Conservation (phyloP, 2,888 invertebrate genomes). For the Sesia apiformis region DNA sequence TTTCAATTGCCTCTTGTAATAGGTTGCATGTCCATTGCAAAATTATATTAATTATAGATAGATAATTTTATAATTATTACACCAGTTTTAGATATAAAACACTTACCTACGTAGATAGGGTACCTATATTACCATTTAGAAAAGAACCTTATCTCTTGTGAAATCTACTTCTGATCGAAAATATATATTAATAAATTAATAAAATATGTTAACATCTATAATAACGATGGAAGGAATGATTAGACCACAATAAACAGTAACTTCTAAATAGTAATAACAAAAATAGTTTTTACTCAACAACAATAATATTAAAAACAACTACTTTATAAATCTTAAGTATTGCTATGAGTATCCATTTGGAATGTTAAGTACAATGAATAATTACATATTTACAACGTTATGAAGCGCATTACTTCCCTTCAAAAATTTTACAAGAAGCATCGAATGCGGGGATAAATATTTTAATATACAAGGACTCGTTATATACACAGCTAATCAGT, state of each 20-base stretch:
- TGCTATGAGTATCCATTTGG: too few relatives aligned
- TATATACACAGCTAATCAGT: constrained; percentile 50
- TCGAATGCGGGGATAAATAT: constrained; percentile 19
- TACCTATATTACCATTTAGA: not conserved
- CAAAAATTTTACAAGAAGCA: constrained; percentile 9
- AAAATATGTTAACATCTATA: not conserved
- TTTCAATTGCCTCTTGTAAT: too few relatives aligned
- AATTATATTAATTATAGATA: too few relatives aligned
- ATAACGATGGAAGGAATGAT: constrained; percentile 18
- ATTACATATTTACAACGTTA: not conserved
- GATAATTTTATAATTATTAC: too few relatives aligned
- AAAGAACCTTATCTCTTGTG: not conserved
- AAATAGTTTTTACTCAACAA: too few relatives aligned
- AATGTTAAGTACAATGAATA: too few relatives aligned
- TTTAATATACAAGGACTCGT: constrained; percentile 14
- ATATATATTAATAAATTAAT: not conserved
- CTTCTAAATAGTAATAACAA: not conserved
- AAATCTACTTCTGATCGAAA: not conserved
- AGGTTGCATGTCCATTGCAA: too few relatives aligned
- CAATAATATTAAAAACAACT: too few relatives aligned
- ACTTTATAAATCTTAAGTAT: too few relatives aligned
- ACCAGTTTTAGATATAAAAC: not conserved
- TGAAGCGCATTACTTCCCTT: constrained; percentile 49
- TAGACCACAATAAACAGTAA: constrained; percentile 15
- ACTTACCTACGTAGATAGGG: not conserved